Base-by-base conservation (phyloP, 2,888 invertebrate species). In the Microctonus aethiopoides region DNA sequence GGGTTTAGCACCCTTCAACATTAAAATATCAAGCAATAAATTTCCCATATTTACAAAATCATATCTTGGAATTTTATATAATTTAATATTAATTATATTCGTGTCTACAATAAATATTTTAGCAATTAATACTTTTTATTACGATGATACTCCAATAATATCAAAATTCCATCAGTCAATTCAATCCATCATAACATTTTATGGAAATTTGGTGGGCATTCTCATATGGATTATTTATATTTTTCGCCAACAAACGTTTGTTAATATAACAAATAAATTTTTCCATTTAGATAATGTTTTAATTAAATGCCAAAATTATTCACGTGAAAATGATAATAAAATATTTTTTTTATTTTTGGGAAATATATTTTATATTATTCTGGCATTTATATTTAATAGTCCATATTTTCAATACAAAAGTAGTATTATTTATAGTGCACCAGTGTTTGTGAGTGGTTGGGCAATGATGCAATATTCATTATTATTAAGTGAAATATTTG, bases 241-340 rank as follows among this genome's bases (percentile, higher is more conserved):
- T 5, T n/a, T 67, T 16, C 56, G 71, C 2, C 73, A 75, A 29
- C 71, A 65, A 6, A 62, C 22, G 0, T 13, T 75, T 7, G 29
- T 74, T 13, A 69, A 52, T 6, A 63, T 73, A 1, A 70, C 39
- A 1, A 76, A 70, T 46, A 52, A 39, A 29, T 32, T 74, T 9
- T 13, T 65, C 1, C 1, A 41, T 0, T 0, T 71, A 10, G 69
- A 72, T 9, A 59, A 59, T 2, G 9, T 20, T 5, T 11, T 59
- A 1, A 20, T 3, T 5, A 34, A 7, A 34, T 59, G 11, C 6
- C 9, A 11, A 11, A 0, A 0, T 20, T 5, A 59, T 34, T 20
- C 20, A 9, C n/a, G 11, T 1, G 34, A 20, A 16, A 16, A 34
- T 20, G 34, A 36, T 5, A 34, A 59, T 36, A 16, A 36, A 6